Percentiles rank a stretch among this genome's conserved stretches.
These are phyloP conservation scores for Poeciliopsis retropinna DNA, from an alignment of 2,113 vertebrate genomes.

Conservation along the genomic window DNA sequence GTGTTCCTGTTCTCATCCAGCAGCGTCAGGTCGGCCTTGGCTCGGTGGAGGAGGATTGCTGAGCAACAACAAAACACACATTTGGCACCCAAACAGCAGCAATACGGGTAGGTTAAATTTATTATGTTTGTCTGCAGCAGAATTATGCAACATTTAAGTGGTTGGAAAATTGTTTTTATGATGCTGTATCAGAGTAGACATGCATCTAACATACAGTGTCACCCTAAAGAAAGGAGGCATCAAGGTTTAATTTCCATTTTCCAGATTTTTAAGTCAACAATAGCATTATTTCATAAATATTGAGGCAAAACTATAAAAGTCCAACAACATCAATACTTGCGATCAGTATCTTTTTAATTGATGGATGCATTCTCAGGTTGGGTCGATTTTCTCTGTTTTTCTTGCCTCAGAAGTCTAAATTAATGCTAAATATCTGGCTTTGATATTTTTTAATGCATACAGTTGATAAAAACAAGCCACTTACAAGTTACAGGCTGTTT, in stretches of 20 bases:
- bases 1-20: conserved; percentile 97
- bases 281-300: no score
- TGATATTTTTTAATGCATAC: background rate
- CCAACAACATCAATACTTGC: no score
- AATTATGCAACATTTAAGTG: background rate
- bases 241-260: background rate
- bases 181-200: no score
- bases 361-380: background rate
- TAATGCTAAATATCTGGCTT: background rate
- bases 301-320: no score
- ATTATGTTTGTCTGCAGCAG: background rate
- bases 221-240: no score
- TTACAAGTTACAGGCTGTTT: no score
- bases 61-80: conserved; percentile 22
- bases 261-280: no score
- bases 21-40: conserved; percentile 93
- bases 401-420: background rate
- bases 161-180: no score
- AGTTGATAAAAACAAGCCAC: background rate
- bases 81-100: conserved; percentile 6
- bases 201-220: no score
- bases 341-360: background rate
- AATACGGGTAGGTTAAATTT: background rate
- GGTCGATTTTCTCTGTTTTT: background rate
- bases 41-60: conserved; percentile 94